Evolutionary conservation across 2,888 invertebrate species (phyloP).

Genomic region (Catocala nupta): DNA sequence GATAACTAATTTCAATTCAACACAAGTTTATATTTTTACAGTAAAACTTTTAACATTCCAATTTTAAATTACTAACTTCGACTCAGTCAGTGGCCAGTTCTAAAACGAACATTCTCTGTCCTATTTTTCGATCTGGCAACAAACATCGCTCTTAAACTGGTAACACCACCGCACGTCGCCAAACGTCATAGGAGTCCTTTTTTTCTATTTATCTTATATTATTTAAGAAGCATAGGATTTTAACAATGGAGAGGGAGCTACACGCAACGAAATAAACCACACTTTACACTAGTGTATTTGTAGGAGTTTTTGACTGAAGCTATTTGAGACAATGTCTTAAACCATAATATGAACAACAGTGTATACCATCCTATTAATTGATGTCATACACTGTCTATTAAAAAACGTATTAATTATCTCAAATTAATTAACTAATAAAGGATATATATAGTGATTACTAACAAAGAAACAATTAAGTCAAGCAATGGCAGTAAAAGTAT

Average conservation of each 20-base stretch:
- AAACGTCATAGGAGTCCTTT: conserved; percentile 56
- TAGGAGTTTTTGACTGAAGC: conserved; percentile 36
- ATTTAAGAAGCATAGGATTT: conserved; percentile 57
- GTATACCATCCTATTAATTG: too few species aligned
- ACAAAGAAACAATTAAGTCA: too few species aligned
- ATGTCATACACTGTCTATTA: too few species aligned
- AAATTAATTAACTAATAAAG: too few species aligned
- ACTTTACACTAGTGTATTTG: conserved; percentile 31
- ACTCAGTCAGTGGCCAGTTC: conserved; percentile 54
- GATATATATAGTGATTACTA: too few species aligned
- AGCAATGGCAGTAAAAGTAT: too few species aligned
- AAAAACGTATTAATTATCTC: too few species aligned
- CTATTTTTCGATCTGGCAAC: conserved; percentile 45
- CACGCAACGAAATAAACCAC: conserved; percentile 53
- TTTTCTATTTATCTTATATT: conserved; percentile 51
- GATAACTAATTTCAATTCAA: conserved; percentile 33
- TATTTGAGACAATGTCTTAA: too few species aligned
- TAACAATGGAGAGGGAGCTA: conserved; percentile 61
- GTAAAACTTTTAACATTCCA: conserved; percentile 31
- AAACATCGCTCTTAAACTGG: conserved; percentile 62
- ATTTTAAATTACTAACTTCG: conserved; percentile 48
- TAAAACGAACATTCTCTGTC: conserved; percentile 49
- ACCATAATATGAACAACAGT: too few species aligned
- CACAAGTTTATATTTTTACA: conserved; percentile 28
- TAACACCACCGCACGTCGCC: conserved; percentile 55